phyloP scores from a whole-genome alignment of 2,113 vertebrate genomes.

The Charadrius vociferus region DNA sequence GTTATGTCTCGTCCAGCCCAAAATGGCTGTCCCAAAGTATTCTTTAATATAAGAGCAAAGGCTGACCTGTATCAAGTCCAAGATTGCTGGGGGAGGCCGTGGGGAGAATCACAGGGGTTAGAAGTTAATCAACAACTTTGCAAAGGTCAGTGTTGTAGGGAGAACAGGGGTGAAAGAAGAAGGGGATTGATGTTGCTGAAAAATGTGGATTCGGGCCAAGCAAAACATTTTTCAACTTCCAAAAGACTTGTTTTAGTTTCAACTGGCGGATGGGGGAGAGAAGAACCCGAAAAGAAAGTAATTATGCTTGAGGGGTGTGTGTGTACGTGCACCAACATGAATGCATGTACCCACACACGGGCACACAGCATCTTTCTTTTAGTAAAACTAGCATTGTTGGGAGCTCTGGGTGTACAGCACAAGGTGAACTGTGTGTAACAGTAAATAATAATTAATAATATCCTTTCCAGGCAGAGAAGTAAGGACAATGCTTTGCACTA shows the following conservation, averaged over 20 bases:
- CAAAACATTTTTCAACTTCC: background rate
- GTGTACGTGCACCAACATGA: accelerated
- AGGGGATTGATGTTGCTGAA: background rate
- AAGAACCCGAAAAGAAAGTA: background rate
- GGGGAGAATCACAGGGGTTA: background rate
- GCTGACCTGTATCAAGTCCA: background rate
- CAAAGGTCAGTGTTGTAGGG: background rate
- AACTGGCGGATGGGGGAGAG: background rate
- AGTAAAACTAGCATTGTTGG: background rate
- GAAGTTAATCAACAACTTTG: background rate
- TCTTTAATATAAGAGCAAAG: background rate
- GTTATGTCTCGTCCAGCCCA: background rate
- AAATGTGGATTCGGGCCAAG: background rate
- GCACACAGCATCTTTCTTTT: background rate
- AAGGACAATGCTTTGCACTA: background rate
- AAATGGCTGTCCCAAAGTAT: background rate
- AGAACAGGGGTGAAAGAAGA: background rate
- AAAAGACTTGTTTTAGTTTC: background rate
- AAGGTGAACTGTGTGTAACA: background rate
- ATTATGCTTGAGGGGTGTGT: accelerated
- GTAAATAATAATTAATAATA: background rate
- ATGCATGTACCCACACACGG: background rate
- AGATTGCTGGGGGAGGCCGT: background rate
- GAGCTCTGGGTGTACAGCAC: background rate
- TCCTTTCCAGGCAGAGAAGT: background rate